A percentile compares a stretch with the other conserved stretches of the same genome.
Conservation (phyloP, 1,140 invertebrate genomes). For the Camponotus floridanus region DNA sequence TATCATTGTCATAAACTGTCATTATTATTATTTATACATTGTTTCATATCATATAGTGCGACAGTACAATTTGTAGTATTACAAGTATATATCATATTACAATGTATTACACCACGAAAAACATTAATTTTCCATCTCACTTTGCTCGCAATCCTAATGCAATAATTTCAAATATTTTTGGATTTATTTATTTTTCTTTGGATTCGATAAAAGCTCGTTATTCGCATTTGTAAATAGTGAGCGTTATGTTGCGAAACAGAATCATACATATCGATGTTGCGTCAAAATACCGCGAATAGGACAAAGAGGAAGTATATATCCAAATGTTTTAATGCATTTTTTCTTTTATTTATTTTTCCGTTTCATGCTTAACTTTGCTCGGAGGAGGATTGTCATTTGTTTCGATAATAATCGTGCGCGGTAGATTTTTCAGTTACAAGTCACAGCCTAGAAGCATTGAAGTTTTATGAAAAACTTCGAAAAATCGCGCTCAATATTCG, state of each 20-base stretch:
- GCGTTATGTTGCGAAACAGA: constrained; percentile 9
- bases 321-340: constrained; percentile 18
- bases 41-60: constrained; percentile 32
- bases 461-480: constrained; percentile 39
- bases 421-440: constrained; percentile 47
- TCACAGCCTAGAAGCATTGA: constrained; percentile 62
- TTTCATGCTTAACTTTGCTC: constrained; percentile 40
- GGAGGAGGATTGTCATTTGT: constrained; percentile 53
- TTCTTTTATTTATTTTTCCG: neutral
- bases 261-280: neutral
- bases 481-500: constrained; percentile 28
- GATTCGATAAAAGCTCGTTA: neutral
- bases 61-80: constrained; percentile 56
- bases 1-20: constrained; percentile 72
- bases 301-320: constrained; percentile 23
- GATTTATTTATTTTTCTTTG: neutral
- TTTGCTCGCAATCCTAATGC: constrained; percentile 18
- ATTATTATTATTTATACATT: constrained; percentile 76
- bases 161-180: constrained; percentile 12
- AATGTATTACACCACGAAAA: constrained; percentile 45
- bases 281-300: constrained; percentile 1
- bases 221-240: neutral
- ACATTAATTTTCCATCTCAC: constrained; percentile 49
- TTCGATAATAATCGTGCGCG: constrained; percentile 55
- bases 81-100: constrained; percentile 51